Evolutionary conservation across 2,888 invertebrate species (phyloP).

Genomic region (Notocelia uddmanniana): DNA sequence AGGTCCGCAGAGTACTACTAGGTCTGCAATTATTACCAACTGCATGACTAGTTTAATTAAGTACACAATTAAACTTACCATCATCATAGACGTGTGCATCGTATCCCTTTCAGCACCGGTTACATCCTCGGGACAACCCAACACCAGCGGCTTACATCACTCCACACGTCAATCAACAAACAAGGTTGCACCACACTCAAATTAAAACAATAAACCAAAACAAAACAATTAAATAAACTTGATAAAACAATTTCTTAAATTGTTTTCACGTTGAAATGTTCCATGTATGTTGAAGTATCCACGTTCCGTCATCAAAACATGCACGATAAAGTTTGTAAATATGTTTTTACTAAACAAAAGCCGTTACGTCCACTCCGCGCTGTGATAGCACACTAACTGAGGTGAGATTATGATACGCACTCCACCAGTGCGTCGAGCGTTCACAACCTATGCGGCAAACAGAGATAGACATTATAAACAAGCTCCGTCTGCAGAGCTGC

Average conservation of each 20-base stretch:
- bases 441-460: constrained; percentile 52
- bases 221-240: constrained; percentile 49
- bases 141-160: constrained; percentile 76
- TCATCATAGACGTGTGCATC: constrained; percentile 83
- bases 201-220: constrained; percentile 56
- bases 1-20: too few species aligned
- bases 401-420: constrained; percentile 33
- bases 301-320: constrained; percentile 69
- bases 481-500: constrained; percentile 59
- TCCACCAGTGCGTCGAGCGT: constrained; percentile 54
- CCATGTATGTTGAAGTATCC: constrained; percentile 49
- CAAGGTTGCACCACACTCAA: constrained; percentile 77
- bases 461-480: constrained; percentile 58
- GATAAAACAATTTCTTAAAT: constrained; percentile 46
- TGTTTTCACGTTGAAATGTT: constrained; percentile 44
- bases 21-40: too few species aligned
- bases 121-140: constrained; percentile 71
- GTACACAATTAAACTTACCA: constrained; percentile 65
- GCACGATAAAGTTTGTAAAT: constrained; percentile 81
- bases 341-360: constrained; percentile 61
- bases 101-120: constrained; percentile 59
- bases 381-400: constrained; percentile 69
- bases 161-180: constrained; percentile 77
- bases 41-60: neutral
- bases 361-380: constrained; percentile 56